A percentile compares a stretch with the other conserved stretches of the same genome.
These are phyloP conservation scores for Coptodon rendalli DNA, from an alignment of 2,113 vertebrate genomes.

Conservation along the genomic window DNA sequence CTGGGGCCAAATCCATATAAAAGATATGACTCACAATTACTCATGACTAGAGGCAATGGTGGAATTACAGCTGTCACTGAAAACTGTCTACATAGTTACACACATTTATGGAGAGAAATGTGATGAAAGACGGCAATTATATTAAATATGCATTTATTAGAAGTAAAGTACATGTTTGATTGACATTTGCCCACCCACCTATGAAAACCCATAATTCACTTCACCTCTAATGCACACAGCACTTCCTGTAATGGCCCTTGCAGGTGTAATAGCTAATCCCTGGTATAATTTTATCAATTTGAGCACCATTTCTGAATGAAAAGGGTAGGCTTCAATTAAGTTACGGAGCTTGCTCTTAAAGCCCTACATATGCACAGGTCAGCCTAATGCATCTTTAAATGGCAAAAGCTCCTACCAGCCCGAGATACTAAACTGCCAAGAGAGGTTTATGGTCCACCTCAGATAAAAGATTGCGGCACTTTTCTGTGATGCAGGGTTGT, in stretches of 20 bases:
- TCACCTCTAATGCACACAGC: background rate
- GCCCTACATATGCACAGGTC: background rate
- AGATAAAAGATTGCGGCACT: background rate
- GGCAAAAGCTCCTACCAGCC: background rate
- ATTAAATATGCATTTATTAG: background rate
- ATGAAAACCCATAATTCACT: background rate
- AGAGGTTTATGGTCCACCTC: background rate
- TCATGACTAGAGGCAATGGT: background rate
- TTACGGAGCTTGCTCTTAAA: background rate
- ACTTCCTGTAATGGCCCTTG: background rate
- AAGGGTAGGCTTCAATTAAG: background rate
- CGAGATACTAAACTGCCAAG: background rate
- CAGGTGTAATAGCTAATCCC: background rate
- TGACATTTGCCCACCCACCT: background rate
- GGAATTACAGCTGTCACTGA: background rate
- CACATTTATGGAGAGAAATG: background rate
- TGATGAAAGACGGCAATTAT: slow-evolving; percentile 11
- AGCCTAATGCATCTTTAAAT: background rate
- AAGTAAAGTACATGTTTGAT: background rate
- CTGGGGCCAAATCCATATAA: background rate
- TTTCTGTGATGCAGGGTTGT: slow-evolving; percentile 8
- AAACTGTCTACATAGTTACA: background rate
- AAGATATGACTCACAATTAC: background rate
- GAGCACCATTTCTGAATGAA: background rate
- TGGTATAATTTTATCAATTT: background rate